Percentiles rank a stretch among this genome's conserved stretches.
phyloP scores from a whole-genome alignment of 1,140 invertebrate genomes.

The Drosophila chauvacae region DNA sequence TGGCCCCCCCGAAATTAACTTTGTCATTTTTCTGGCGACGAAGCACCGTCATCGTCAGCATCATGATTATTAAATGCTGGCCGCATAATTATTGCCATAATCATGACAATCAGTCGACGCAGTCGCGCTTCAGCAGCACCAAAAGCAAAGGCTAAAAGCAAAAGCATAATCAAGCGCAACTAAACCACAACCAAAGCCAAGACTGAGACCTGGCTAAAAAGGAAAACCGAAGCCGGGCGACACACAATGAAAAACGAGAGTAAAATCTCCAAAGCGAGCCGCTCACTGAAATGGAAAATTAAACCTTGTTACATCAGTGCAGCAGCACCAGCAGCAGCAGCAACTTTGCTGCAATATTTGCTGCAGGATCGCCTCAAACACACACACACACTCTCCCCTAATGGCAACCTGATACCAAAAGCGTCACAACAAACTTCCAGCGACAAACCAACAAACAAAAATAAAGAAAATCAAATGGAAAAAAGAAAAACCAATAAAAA shows the following conservation, averaged over 20 bases:
- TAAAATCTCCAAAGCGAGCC: slow-evolving; percentile 78
- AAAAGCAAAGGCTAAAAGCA: slow-evolving; percentile 34
- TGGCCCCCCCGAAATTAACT: slow-evolving; percentile 55
- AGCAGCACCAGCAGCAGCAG: slow-evolving; percentile 63
- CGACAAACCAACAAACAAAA: slow-evolving; percentile 38
- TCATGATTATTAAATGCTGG: slow-evolving; percentile 52
- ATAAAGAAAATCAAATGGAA: slow-evolving; percentile 29
- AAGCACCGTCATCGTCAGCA: slow-evolving; percentile 45
- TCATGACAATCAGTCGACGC: slow-evolving; percentile 64
- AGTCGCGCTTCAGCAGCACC: slow-evolving; percentile 58
- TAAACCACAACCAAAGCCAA: slow-evolving; percentile 48
- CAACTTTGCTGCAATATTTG: slow-evolving; percentile 49
- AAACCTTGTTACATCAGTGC: slow-evolving; percentile 83
- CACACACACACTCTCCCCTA: slow-evolving; percentile 50
- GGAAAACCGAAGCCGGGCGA: slow-evolving; percentile 51
- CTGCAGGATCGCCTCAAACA: slow-evolving; percentile 62
- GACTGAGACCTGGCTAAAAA: slow-evolving; percentile 32
- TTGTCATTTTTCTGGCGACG: slow-evolving; percentile 68
- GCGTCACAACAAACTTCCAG: slow-evolving; percentile 68
- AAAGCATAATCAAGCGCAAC: slow-evolving; percentile 76
- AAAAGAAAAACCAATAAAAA: slow-evolving; percentile 41
- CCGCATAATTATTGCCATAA: slow-evolving; percentile 66
- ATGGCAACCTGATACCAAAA: slow-evolving; percentile 78
- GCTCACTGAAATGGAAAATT: slow-evolving; percentile 84
- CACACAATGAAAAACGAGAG: slow-evolving; percentile 82